Evolutionary conservation across 2,113 vertebrate genomes (phyloP).

Genomic region (Tylochromis polylepis): DNA sequence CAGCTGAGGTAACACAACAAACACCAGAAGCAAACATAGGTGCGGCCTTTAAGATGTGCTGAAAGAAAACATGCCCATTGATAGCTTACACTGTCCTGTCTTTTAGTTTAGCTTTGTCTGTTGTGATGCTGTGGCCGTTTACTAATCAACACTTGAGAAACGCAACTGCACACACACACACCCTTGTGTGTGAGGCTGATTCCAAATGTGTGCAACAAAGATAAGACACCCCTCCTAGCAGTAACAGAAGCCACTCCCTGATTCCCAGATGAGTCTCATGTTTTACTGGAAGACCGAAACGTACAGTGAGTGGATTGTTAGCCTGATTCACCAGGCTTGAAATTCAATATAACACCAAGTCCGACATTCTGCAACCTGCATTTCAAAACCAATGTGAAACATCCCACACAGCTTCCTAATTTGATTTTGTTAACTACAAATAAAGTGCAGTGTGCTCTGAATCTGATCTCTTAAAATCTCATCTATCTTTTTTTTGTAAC

Average conservation of each 20-base stretch:
- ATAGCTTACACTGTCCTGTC: not conserved
- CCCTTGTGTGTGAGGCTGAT: conserved; percentile 41
- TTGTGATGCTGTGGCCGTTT: not conserved
- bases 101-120: not conserved
- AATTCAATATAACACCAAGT: not conserved
- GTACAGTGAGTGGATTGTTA: not conserved
- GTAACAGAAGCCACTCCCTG: conserved; percentile 30
- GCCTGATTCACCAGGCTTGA: not conserved
- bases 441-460: not conserved
- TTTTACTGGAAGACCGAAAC: not conserved
- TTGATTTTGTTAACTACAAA: not conserved
- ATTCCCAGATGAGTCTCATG: not conserved
- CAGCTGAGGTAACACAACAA: not conserved
- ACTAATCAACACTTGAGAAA: conserved; percentile 43
- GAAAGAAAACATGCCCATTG: not conserved
- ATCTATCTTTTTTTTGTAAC: not conserved
- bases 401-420: not conserved
- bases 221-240: conserved; percentile 51
- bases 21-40: not conserved
- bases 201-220: conserved; percentile 30
- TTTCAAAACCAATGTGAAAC: not conserved
- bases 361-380: not conserved
- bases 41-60: not conserved
- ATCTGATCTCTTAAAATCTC: not conserved
- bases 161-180: conserved; percentile 4